Conservation (phyloP, 1,140 invertebrate genomes). For the Meloidogyne exigua region DNA sequence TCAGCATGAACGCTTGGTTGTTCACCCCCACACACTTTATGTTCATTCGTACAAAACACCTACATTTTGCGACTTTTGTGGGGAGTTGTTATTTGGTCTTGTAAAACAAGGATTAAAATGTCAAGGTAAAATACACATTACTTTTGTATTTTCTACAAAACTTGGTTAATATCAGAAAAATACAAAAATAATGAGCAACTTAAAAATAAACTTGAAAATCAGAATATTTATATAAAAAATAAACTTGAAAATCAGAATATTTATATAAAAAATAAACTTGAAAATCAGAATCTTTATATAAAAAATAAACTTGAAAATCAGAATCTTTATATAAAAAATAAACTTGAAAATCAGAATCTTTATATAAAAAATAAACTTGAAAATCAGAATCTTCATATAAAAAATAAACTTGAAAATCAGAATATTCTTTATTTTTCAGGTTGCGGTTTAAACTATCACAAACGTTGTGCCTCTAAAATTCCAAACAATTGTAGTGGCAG, state of each 20-base stretch:
- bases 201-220: too few species aligned
- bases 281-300: too few species aligned
- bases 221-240: too few species aligned
- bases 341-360: background rate
- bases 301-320: background rate
- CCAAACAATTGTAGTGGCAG: constrained; percentile 85
- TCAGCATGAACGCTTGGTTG: constrained; percentile 59
- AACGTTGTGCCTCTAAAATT: constrained; percentile 94
- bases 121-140: constrained; percentile 72
- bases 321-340: background rate
- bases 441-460: constrained; percentile 95
- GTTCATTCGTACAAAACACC: constrained; percentile 97
- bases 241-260: background rate
- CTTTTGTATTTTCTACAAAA: too few species aligned
- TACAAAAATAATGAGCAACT: too few species aligned
- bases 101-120: constrained; percentile 97
- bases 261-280: background rate
- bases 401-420: background rate
- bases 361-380: too few species aligned
- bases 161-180: too few species aligned
- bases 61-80: constrained; percentile 98
- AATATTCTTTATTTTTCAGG: constrained; percentile 69
- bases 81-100: constrained; percentile 96
- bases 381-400: background rate
- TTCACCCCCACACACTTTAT: constrained; percentile 83